phyloP scores from a whole-genome alignment of 30 jellyfish, hydroid and myxozoan genomes.

The Calvadosia cruxmelitensis region DNA sequence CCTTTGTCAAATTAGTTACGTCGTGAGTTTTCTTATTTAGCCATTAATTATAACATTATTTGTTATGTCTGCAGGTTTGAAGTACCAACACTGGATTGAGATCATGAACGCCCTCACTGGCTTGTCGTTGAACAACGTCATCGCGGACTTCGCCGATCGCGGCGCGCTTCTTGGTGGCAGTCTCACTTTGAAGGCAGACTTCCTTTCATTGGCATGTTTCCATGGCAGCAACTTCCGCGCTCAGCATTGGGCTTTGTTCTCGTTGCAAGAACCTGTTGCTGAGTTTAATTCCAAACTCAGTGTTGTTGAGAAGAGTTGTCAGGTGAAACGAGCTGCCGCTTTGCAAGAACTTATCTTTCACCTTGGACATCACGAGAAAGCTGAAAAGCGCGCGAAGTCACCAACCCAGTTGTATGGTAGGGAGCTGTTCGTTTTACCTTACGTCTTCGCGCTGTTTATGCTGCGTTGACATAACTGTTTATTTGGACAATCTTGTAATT shows the following conservation, averaged over 20 bases:
- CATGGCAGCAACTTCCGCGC: slow-evolving; percentile 98
- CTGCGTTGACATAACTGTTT: no score
- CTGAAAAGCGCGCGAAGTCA: slow-evolving; percentile 7
- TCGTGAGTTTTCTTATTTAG: no score
- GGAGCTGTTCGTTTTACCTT: no score
- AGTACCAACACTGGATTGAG: slow-evolving; percentile 94
- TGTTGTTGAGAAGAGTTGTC: slow-evolving; percentile 83
- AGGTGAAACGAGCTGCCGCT: slow-evolving; percentile 60
- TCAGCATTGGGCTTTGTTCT: slow-evolving; percentile 92
- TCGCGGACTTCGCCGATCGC: slow-evolving; percentile 20
- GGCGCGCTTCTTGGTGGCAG: slow-evolving; percentile 53
- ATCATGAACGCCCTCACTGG: slow-evolving; percentile 67
- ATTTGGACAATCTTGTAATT: no score
- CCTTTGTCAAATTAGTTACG: no score
- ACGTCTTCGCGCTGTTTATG: no score
- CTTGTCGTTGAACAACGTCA: slow-evolving; percentile 27
- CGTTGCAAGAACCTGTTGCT: slow-evolving; percentile 71
- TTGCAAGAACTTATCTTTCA: slow-evolving; percentile 39
- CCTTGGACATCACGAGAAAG: slow-evolving; percentile 22
- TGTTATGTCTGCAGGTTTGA: slow-evolving; percentile 45
- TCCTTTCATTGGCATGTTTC: slow-evolving; percentile 73
- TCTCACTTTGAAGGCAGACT: slow-evolving; percentile 64
- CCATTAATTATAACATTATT: neutral
- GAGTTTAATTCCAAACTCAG: slow-evolving; percentile 43
- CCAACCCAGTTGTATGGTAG: slow-evolving; percentile 4